Conservation (phyloP, 2,113 vertebrate genomes). For the Pogona vitticeps region DNA sequence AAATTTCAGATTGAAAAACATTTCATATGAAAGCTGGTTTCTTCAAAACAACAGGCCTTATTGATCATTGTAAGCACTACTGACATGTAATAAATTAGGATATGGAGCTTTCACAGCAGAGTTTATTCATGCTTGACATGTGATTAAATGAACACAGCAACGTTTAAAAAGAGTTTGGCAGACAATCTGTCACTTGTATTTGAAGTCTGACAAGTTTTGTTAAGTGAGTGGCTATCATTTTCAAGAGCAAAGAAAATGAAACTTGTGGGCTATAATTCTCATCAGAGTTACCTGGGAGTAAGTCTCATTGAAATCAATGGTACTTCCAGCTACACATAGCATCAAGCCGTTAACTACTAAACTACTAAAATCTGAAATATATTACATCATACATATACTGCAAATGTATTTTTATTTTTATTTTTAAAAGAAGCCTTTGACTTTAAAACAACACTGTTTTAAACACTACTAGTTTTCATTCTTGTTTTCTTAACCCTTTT, state of each 20-base stretch:
- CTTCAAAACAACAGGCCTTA: not conserved
- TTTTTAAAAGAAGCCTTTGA: no score
- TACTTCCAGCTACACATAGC: no score
- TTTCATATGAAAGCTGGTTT: not conserved
- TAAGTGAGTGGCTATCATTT: not conserved
- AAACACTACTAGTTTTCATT: no score
- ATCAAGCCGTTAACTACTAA: no score
- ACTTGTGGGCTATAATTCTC: not conserved
- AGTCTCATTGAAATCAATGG: not conserved
- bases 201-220: not conserved
- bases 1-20: not conserved
- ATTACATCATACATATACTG: no score
- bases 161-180: not conserved
- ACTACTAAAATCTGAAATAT: no score
- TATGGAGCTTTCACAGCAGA: not conserved
- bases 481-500: no score
- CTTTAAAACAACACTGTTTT: no score
- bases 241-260: not conserved
- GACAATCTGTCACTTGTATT: not conserved
- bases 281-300: not conserved
- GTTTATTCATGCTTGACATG: accelerated
- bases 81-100: not conserved
- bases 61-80: not conserved
- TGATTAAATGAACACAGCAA: not conserved
- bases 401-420: no score